Evolutionary conservation across 1,140 invertebrate species (phyloP), one percentile per base, ranked within the genome.

Genomic region (Stegodyphus dumicola): DNA sequence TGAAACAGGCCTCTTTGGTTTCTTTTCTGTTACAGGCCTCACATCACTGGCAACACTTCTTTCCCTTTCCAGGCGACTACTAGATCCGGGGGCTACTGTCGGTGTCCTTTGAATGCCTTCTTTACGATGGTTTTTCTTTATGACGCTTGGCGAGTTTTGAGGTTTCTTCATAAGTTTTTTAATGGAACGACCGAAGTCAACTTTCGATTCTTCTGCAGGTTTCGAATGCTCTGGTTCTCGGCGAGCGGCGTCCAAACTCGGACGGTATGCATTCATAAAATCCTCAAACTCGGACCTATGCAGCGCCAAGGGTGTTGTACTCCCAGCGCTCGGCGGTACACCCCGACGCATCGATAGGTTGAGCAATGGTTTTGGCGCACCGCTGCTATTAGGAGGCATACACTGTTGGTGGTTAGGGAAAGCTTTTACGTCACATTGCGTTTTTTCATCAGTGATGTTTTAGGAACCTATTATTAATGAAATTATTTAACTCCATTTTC

Each of bases 241-340:
- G 51, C 65, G 17, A 10, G 75, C 11, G 0, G 56, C 33, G 3
- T 85, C 84, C 56, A 85, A 49, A 17, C 64, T 85, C 0, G 74
- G 84, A 15, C 84, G 52, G 48, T 85, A 85, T 7, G 84, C 84
- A 51, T 85, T 85, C 53, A 74, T 64, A 48, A 85, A 85, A 49
- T 85, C 84, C 18, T 85, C 84, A 49, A 85, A 85, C 54, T 85
- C 84, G 64, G 84, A 78, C 64, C 81, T 84, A 53, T 85, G 75
- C 6, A 67, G 17, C 17, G 69, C 75, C 52, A 69, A 56, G 73
- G 81, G 81, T 70, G 74, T 70, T 48, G 73, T 60, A 33, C 17
- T 78, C 75, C 84, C 84, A 18, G 74, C 53, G 10, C 18, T 53
- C 67, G 74, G 65, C 33, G 84, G 76, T 65, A 18, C 75, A 67